phyloP scores from a whole-genome alignment of 2,888 invertebrate genomes.

The Leucania comma region DNA sequence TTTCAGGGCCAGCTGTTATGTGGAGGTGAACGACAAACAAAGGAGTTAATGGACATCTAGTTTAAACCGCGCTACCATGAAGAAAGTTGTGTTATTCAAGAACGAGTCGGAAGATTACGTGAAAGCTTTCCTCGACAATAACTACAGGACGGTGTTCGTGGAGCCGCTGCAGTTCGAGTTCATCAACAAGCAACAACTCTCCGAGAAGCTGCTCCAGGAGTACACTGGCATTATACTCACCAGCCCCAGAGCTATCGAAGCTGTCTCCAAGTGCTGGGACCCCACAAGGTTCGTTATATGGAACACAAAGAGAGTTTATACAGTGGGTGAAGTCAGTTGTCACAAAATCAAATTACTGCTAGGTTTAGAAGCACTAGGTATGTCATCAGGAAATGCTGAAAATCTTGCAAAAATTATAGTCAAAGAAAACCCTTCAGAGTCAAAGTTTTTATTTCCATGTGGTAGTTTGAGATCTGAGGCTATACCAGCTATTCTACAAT shows the following conservation, averaged over 20 bases:
- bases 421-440: constrained; percentile 72
- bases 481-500: constrained; percentile 74
- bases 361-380: constrained; percentile 81
- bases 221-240: constrained; percentile 83
- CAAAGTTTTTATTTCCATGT: constrained; percentile 84
- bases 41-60: constrained; percentile 26
- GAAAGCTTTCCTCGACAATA: constrained; percentile 75
- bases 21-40: constrained; percentile 25
- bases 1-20: constrained; percentile 76
- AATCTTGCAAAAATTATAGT: constrained; percentile 79
- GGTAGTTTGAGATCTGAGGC: constrained; percentile 83
- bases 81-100: constrained; percentile 85
- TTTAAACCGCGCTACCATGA: constrained; percentile 72
- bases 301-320: constrained; percentile 80
- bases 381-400: constrained; percentile 79
- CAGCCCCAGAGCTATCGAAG: constrained; percentile 83
- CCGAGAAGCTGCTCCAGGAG: constrained; percentile 70
- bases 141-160: constrained; percentile 81
- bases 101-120: constrained; percentile 84
- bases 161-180: constrained; percentile 83
- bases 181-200: constrained; percentile 71
- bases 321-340: constrained; percentile 80
- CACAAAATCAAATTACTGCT: constrained; percentile 77
- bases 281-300: constrained; percentile 80
- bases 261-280: constrained; percentile 82